Evolutionary conservation across 2,797 vertebrate species (phyloP), one percentile per base, ranked within the genome.

Genomic region (Onychomys arenicola): DNA sequence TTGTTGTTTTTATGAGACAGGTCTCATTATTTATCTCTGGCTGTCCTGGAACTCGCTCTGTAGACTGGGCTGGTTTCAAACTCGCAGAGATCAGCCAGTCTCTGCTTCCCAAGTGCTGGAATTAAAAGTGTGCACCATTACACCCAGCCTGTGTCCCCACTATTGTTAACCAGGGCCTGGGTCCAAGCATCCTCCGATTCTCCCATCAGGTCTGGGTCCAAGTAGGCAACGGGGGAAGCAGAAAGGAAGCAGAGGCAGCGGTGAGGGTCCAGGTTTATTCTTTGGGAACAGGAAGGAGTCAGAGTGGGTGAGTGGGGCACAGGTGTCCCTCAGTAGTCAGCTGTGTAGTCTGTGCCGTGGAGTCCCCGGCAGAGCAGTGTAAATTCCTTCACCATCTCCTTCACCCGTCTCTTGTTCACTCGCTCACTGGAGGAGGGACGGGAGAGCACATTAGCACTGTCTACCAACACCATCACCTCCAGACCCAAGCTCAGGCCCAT

Each of bases 351-450:
- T 0, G 99, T 99, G 95, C 99, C 99, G n/a, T 99, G 99, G 96
- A 99, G 99, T 86, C 99, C 99, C 98, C 99, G 98, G 98, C 99
- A 99, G 97, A 99, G 98, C 93, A 99, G 98, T 0, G 99, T 99
- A 98, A 99, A 99, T 97, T 99, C 99, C 98, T 99, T 99, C 98
- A 99, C 99, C 95, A 99, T 99, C 98, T 99, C 99, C 98, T 99
- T 99, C 98, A 99, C 99, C 95, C 99, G 99, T 89, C 99, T 98
- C 98, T 99, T 99, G 99, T 99, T 99, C 98, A 99, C 99, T 95
- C 99, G 99, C 98, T 99, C 99, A 98, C 99, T 99, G 98, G 96
- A 94, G 93, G 61, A 97, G 80, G 90, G 10, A 92, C 93, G 63
- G 63, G 87, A 96, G 32, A 93, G 32, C 61, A 55, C 17, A 63